Evolutionary conservation across 2,888 invertebrate genomes (phyloP), one percentile per base, ranked within the genome.

Genomic region (Mactromeris polynyma): DNA sequence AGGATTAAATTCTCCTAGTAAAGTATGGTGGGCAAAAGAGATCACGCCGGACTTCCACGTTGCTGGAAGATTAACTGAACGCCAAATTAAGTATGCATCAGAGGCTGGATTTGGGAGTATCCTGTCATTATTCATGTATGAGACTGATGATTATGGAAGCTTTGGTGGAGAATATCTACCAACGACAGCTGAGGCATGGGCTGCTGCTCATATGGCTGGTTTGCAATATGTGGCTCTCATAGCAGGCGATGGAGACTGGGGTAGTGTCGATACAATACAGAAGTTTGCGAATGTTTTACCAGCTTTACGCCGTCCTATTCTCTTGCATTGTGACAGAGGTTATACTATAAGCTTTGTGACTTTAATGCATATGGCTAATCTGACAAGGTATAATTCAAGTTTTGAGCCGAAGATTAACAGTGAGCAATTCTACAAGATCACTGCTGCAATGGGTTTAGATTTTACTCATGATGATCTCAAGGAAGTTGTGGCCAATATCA

Each of bases 21-120:
- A 95, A 90, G 83, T 94, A 38, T 96, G 96, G 96, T 96, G 96
- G 96, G 94, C 94, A 0, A 95, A 95, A 87, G 94, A 94, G 90
- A 90, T 96, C 17, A 95, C 95, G 0, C 91, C 95, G 9, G 94
- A 94, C 42, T 93, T 94, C 33, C 94, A 95, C 89, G 92, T 95
- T 2, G 93, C 94, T 19, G 96, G 96, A 14, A 81, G 95, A 40
- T 88, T 95, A 36, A 94, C 95, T 9, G 94, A 93, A 78, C 85
- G 95, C 42, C 95, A 95, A 84, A 94, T 96, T 46, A 95, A 96
- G 88, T 95, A 95, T 87, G 95, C 95, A 14, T 88, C 93, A n/a
- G 96, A 96, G 17, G 93, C 92, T 7, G 96, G 96, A 0, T 96
- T 95, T 87, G 93, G 94, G 80, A 95, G 94, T 69, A 91, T 96